A percentile compares a stretch with the other conserved stretches of the same genome.
Conservation (phyloP, 2,113 vertebrate genomes). For the Pachypanchax playfairii region DNA sequence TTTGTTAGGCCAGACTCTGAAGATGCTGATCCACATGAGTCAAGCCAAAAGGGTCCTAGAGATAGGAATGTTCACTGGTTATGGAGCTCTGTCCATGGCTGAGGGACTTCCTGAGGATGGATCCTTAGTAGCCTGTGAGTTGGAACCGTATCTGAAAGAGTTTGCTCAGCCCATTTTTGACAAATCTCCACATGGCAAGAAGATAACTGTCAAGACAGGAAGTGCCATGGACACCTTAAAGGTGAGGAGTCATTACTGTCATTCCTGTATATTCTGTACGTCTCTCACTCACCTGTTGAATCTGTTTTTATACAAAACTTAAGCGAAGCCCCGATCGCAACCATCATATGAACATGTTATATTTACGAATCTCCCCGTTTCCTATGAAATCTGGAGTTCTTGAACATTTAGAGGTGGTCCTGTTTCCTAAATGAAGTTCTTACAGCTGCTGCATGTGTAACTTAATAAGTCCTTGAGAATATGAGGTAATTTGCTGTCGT, state of each 20-base stretch:
- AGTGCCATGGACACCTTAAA: conserved; percentile 72
- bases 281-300: neutral
- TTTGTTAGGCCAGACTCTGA: conserved; percentile 72
- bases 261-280: neutral
- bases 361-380: no score
- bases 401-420: no score
- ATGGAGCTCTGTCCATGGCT: conserved; percentile 74
- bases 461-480: no score
- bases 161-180: conserved; percentile 76
- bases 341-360: no score
- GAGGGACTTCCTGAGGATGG: conserved; percentile 79
- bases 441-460: no score
- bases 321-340: no score
- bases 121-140: conserved; percentile 70
- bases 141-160: conserved; percentile 66
- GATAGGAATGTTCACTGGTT: conserved; percentile 77
- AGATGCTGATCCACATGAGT: conserved; percentile 73
- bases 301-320: no score
- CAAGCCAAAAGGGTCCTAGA: conserved; percentile 75
- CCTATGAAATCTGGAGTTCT: no score
- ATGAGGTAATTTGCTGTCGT: no score
- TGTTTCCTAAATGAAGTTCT: no score
- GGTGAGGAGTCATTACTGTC: conserved; percentile 48
- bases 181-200: conserved; percentile 78
- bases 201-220: conserved; percentile 76